phyloP scores from a whole-genome alignment of 2,797 vertebrate genomes.

The Lagorchestes hirsutus region DNA sequence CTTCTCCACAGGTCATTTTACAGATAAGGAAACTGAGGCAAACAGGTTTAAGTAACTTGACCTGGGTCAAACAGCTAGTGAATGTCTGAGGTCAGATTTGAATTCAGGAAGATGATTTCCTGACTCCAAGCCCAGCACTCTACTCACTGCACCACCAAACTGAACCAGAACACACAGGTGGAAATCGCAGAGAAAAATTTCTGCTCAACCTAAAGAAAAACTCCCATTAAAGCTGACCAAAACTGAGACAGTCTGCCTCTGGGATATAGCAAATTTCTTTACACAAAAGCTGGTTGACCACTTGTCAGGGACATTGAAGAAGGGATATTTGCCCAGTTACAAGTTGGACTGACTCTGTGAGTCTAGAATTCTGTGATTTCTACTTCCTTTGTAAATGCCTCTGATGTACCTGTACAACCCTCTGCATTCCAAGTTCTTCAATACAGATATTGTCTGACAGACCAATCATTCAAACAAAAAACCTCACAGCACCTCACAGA shows the following conservation, averaged over 20 bases:
- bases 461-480: background rate
- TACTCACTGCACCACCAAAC: no score
- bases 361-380: background rate
- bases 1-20: no score
- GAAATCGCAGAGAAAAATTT: background rate
- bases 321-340: background rate
- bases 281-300: background rate
- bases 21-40: no score
- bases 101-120: no score
- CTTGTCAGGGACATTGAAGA: background rate
- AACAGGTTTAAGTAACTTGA: no score
- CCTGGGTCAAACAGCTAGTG: no score
- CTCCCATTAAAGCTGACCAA: background rate
- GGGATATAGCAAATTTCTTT: background rate
- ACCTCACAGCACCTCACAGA: constrained; percentile 35
- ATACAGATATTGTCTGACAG: background rate
- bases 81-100: no score
- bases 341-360: background rate
- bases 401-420: background rate
- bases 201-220: background rate
- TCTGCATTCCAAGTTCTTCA: background rate
- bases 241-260: background rate
- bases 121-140: no score
- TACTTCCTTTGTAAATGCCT: background rate
- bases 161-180: background rate